Base-by-base conservation (phyloP, 2,113 vertebrate genomes). In the Pandion haliaetus region DNA sequence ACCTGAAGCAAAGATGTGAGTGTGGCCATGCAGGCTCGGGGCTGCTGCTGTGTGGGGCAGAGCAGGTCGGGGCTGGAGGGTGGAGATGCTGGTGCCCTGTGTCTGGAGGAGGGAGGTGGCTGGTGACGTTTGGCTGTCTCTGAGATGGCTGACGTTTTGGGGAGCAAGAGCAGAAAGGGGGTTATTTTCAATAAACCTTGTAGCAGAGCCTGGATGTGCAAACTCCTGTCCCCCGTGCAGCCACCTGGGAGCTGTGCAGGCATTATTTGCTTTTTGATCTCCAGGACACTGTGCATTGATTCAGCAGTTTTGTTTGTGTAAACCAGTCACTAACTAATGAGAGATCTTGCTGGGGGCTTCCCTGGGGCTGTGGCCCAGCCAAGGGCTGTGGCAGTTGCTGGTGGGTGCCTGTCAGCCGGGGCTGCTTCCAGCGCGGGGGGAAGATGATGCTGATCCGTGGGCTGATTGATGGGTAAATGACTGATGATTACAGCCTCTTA, bases 11-110 rank as follows among this genome's bases (percentile, higher is more conserved):
- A 74, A 59, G n/a, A 32, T 31, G 16, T 0, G 8, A 67, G 31
- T 3, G 14, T 25, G 49, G 47, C 65, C 2, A 5, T 10, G 18
- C 1, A 2, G n/a, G 25, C 17, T 71, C 0, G 0, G 45, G 5
- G 47, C 58, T 29, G 58, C 36, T 18, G 45, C 50, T 54, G 58
- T 5, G 4, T 11, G 26, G 54, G 82, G 54, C 61, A 57, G 62
- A 59, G 76, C 3, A 5, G 49, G 71, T 55, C 0, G 12, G 25
- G 45, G 52, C 31, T 67, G 54, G 45, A 11, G 14, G 1, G 15
- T 5, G 4, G 7, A 18, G 32, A 29, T 91, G 44, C 49, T 85
- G 86, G 24, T 8, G 6, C 28, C 31, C n/a, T 1, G 0, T 36
- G 28, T 52, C 52, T 6, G 4, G 52, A 15, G 54, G 52, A 26